These are phyloP conservation scores for Condylura cristata DNA, from an alignment of 2,113 vertebrate species.

Conservation along the genomic window DNA sequence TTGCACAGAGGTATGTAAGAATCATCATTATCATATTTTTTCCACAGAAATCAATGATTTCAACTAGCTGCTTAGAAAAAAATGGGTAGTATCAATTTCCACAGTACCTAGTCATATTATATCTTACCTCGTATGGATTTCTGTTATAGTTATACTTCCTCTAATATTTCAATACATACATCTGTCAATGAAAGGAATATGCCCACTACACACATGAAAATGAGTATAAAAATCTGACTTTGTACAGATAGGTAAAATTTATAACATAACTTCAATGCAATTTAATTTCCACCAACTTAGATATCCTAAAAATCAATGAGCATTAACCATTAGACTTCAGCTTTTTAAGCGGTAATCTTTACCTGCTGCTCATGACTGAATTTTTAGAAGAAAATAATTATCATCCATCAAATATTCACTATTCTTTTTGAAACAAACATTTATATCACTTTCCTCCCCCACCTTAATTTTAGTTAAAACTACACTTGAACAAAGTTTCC, in stretches of 20 bases:
- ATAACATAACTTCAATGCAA: background rate
- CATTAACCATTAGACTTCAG: background rate
- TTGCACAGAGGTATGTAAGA: background rate
- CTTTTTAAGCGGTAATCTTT: background rate
- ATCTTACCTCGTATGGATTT: background rate
- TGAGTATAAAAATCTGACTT: background rate
- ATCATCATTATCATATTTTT: too few species aligned
- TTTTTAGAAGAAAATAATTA: slow-evolving; percentile 12
- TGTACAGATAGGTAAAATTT: background rate
- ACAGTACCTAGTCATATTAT: background rate
- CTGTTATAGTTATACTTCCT: background rate
- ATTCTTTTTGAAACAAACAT: slow-evolving; percentile 11
- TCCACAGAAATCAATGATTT: background rate
- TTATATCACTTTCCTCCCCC: background rate
- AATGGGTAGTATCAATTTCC: background rate
- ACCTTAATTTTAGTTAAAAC: background rate
- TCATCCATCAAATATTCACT: background rate
- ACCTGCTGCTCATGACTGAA: background rate
- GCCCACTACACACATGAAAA: background rate
- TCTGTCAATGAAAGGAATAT: background rate
- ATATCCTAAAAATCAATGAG: background rate
- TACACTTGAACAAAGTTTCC: background rate
- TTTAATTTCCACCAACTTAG: background rate
- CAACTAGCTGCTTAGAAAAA: background rate
- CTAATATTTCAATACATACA: background rate